Percentiles rank a stretch among this genome's conserved stretches.
Evolutionary conservation across 2,113 vertebrate genomes (phyloP).

Genomic region (Anser brachyrhynchus): DNA sequence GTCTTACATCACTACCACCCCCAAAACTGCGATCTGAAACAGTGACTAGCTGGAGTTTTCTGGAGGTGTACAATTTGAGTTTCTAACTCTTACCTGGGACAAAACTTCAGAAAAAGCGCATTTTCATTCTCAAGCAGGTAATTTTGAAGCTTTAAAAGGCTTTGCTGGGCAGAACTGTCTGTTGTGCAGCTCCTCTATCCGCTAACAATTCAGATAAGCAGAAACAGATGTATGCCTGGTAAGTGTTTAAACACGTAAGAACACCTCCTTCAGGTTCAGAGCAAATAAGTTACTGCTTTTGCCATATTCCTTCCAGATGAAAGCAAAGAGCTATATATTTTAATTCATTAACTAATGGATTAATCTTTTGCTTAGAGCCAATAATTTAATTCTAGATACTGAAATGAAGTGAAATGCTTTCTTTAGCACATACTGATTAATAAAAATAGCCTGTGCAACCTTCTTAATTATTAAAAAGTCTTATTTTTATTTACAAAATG

Average conservation of each 20-base stretch:
- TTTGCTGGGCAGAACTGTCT: background rate
- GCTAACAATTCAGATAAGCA: background rate
- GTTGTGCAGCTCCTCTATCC: background rate
- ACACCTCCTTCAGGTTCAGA: background rate
- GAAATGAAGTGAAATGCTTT: background rate
- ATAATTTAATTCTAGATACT: background rate
- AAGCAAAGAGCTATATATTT: background rate
- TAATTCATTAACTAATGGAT: background rate
- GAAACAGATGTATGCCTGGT: background rate
- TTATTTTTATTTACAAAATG: conserved; percentile 43
- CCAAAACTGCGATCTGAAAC: too few relatives aligned
- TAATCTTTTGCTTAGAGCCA: background rate
- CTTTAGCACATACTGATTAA: background rate
- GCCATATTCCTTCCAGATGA: background rate
- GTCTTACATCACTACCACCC: too few relatives aligned
- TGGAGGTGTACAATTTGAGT: background rate
- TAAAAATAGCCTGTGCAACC: background rate
- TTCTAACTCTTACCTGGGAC: background rate
- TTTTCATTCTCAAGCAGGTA: background rate
- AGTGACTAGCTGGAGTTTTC: too few relatives aligned
- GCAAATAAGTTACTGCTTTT: background rate
- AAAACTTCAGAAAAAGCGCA: background rate
- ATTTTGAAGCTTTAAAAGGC: background rate
- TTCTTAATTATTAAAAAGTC: background rate
- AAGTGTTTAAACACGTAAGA: background rate